Evolutionary conservation across 2,888 invertebrate species (phyloP).

Genomic region (Ornithoptera alexandrae): DNA sequence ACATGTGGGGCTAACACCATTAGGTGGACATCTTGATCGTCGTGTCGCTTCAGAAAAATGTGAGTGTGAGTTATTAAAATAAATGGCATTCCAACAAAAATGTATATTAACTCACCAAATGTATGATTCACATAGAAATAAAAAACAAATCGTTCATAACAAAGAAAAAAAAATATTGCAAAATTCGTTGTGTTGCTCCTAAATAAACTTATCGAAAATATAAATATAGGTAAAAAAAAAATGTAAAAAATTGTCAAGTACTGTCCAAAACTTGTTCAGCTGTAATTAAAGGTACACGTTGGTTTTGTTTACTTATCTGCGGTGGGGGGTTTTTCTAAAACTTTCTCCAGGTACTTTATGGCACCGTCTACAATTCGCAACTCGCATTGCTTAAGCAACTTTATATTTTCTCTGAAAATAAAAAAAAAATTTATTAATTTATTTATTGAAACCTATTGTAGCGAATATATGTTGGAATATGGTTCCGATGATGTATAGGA

Average conservation of each 20-base stretch:
- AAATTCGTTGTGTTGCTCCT: constrained; percentile 30
- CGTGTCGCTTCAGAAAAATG: not conserved
- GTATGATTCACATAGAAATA: constrained; percentile 13
- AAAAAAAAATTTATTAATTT: constrained; percentile 4
- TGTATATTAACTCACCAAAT: constrained; percentile 22
- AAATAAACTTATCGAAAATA: constrained; percentile 16
- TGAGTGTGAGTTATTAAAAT: not conserved
- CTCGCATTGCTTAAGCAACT: constrained; percentile 69
- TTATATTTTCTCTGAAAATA: constrained; percentile 63
- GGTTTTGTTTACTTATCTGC: constrained; percentile 27
- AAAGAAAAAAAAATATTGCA: constrained; percentile 33
- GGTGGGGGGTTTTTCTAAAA: constrained; percentile 53
- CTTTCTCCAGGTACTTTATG: constrained; percentile 59
- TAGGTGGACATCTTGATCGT: not conserved
- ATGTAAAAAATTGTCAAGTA: constrained; percentile 33
- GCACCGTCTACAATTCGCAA: constrained; percentile 68
- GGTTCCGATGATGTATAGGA: too few species aligned
- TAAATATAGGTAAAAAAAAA: constrained; percentile 23
- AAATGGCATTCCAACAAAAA: constrained; percentile 1
- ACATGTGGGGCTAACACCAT: not conserved
- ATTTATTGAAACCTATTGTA: too few species aligned
- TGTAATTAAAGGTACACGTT: constrained; percentile 35
- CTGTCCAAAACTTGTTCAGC: too few species aligned
- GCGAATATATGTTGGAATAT: too few species aligned
- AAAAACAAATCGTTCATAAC: constrained; percentile 17